Evolutionary conservation across 2,888 invertebrate genomes (phyloP).

Genomic region (Lissocephala sabroskyi): DNA sequence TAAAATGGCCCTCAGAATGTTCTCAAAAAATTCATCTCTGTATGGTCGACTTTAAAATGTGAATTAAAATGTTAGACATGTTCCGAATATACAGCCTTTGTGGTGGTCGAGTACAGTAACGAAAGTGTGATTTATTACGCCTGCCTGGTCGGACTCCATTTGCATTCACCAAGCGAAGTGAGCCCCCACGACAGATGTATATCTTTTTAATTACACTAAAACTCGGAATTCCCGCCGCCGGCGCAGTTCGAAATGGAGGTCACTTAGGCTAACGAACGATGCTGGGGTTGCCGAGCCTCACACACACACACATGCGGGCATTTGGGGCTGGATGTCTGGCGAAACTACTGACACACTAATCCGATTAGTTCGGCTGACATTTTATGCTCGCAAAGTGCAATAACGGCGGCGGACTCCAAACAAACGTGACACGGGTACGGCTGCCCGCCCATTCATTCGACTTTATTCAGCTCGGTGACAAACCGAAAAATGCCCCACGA

Average conservation of each 20-base stretch:
- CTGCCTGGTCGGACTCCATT: too few relatives aligned
- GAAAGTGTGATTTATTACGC: too few relatives aligned
- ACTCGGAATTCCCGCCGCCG: slow-evolving; percentile 32
- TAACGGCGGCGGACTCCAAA: slow-evolving; percentile 15
- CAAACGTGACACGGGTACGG: not conserved
- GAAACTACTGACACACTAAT: slow-evolving; percentile 58
- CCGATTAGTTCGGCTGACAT: slow-evolving; percentile 60
- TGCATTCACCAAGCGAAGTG: slow-evolving; percentile 8
- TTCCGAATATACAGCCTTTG: too few relatives aligned
- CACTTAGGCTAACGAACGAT: slow-evolving; percentile 56
- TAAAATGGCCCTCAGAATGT: too few relatives aligned
- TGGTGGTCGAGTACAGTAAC: too few relatives aligned
- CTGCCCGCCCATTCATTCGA: slow-evolving; percentile 47
- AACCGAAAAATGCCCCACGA: slow-evolving; percentile 15
- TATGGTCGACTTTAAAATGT: too few relatives aligned
- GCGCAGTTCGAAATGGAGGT: slow-evolving; percentile 44
- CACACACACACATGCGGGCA: slow-evolving; percentile 6
- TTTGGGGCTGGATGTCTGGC: slow-evolving; percentile 8
- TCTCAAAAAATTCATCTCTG: too few relatives aligned
- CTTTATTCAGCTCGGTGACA: slow-evolving; percentile 58
- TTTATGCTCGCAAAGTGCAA: slow-evolving; percentile 47
- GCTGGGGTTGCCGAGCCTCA: slow-evolving; percentile 16
- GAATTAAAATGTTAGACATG: too few relatives aligned
- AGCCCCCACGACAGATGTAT: slow-evolving; percentile 18
- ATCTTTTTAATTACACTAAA: slow-evolving; percentile 61